Evolutionary conservation across 1,140 invertebrate genomes (phyloP), one percentile per base, ranked within the genome.

Genomic region (Chionoecetes opilio): DNA sequence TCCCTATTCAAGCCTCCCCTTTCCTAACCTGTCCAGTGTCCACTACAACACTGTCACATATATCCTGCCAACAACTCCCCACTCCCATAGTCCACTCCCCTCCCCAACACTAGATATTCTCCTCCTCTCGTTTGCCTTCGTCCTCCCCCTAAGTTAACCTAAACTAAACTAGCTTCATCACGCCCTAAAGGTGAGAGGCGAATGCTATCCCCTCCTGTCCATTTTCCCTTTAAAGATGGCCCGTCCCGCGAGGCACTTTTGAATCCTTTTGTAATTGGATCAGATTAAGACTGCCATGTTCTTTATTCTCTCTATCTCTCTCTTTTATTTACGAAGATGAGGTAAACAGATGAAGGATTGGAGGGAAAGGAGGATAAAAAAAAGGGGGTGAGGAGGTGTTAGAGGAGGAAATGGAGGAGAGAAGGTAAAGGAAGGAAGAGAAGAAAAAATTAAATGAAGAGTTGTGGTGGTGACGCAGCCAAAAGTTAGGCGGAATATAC

Each of bases 131-230:
- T n/a, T 75, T 21, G 21, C 63, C 63, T 75, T 75, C n/a, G n/a
- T n/a, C 63, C n/a, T 75, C 63, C 63, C 63, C 63, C 63, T 75
- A 75, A 75, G 21, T 75, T 75, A 75, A 75, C 63, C 63, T 75
- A 75, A 75, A 75, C 63, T 75, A 75, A 75, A 75, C 63, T 75
- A 75, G 63, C 63, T 75, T 75, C 63, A 75, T 75, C 63, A n/a
- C 63, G 8, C 21, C 63, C 63, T 75, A 75, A 75, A 75, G 63
- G 63, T 75, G 63, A 75, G n/a, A 26, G 63, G 63, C 63, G 63
- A 75, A 75, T 75, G 63, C 21, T 75, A 6, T n/a, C 63, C 63
- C 63, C 63, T 75, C 21, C 63, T 75, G 21, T 75, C 63, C 63
- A 17, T 75, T 75, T 75, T 75, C 63, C 63, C 63, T 75, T 75